phyloP scores from a whole-genome alignment of 2,113 vertebrate genomes.

The Ceyx cyanopectus region DNA sequence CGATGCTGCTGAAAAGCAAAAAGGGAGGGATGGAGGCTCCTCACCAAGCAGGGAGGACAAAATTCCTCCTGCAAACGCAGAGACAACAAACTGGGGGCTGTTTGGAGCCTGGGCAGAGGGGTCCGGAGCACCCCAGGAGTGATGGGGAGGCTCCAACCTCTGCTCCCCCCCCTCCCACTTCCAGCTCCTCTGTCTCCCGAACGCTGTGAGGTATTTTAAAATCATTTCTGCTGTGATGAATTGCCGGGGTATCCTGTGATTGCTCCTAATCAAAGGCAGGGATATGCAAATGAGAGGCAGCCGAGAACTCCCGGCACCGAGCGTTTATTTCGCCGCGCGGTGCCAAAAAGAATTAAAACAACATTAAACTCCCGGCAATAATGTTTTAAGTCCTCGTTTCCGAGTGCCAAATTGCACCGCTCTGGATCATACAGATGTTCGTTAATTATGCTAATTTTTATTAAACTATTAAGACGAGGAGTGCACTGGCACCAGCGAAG shows the following conservation, averaged over 20 bases:
- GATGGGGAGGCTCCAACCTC: slow-evolving; percentile 14
- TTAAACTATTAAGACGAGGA: slow-evolving; percentile 87
- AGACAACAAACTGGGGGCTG: background rate
- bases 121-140: background rate
- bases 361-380: slow-evolving; percentile 85
- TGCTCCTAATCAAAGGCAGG: slow-evolving; percentile 80
- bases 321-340: slow-evolving; percentile 75
- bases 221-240: slow-evolving; percentile 79
- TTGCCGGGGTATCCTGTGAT: slow-evolving; percentile 69
- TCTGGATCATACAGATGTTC: slow-evolving; percentile 88
- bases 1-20: background rate
- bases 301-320: slow-evolving; percentile 74
- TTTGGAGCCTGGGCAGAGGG: background rate
- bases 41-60: background rate
- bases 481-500: slow-evolving; percentile 76
- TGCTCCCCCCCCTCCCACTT: background rate
- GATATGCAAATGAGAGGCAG: slow-evolving; percentile 80
- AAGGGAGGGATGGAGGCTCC: background rate
- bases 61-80: background rate
- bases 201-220: slow-evolving; percentile 74
- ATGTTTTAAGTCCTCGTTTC: slow-evolving; percentile 83
- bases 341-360: slow-evolving; percentile 87
- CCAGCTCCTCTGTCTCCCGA: slow-evolving; percentile 30
- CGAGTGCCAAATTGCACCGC: slow-evolving; percentile 85
- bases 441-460: slow-evolving; percentile 91